Percentiles rank a stretch among this genome's conserved stretches.
phyloP scores from a whole-genome alignment of 2,113 vertebrate genomes.

The Microtus pennsylvanicus region DNA sequence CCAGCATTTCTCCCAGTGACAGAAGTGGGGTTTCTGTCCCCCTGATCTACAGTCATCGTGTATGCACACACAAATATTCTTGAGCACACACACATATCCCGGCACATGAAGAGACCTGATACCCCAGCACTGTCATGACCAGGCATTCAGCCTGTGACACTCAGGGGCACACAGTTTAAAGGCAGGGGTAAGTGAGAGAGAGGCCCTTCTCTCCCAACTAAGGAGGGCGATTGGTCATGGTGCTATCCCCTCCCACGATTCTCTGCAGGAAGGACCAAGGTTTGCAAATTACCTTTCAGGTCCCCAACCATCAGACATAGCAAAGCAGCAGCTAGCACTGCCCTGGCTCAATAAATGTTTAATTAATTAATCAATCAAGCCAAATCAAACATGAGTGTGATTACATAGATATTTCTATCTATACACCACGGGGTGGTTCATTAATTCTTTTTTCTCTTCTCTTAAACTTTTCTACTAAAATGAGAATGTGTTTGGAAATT shows the following conservation, averaged over 20 bases:
- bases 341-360: conserved; percentile 65
- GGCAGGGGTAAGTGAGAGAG: background rate
- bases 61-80: background rate
- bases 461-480: conserved; percentile 52
- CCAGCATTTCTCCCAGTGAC: background rate
- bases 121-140: background rate
- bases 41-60: background rate
- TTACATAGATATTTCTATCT: conserved; percentile 70
- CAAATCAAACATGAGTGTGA: conserved; percentile 73
- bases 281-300: conserved; percentile 53
- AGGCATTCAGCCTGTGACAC: background rate
- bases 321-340: background rate
- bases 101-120: background rate
- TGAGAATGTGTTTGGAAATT: conserved; percentile 58
- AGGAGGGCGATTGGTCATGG: background rate
- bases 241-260: background rate
- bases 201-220: background rate
- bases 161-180: background rate
- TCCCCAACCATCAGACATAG: background rate
- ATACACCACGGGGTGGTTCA: background rate
- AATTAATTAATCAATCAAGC: conserved; percentile 77
- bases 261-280: background rate
- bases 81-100: background rate
- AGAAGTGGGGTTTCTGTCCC: background rate
- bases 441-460: conserved; percentile 69